phyloP scores from a whole-genome alignment of 1,140 invertebrate genomes.

The Drosophila nannoptera region DNA sequence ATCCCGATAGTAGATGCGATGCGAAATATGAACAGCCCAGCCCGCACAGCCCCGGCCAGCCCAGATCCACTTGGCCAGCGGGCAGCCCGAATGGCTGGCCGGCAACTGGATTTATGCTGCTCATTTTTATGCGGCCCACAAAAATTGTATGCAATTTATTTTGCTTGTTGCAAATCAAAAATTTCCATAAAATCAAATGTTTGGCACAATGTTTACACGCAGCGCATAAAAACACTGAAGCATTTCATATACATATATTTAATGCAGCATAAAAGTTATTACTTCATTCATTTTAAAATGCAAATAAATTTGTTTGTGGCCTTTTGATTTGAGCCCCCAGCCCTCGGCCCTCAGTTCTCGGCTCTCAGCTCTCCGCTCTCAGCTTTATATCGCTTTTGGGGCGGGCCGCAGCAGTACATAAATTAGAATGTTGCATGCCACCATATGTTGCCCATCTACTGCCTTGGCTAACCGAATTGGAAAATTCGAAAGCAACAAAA shows the following conservation, averaged over 20 bases:
- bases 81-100: too few species aligned
- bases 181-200: constrained; percentile 73
- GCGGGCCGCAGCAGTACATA: constrained; percentile 18
- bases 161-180: constrained; percentile 75
- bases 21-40: constrained; percentile 16
- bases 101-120: constrained; percentile 47
- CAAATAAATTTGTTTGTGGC: constrained; percentile 67
- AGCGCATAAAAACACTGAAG: constrained; percentile 20
- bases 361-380: too few species aligned
- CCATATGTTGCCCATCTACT: neutral
- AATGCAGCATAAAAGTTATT: constrained; percentile 75
- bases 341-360: too few species aligned
- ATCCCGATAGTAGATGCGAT: constrained; percentile 30
- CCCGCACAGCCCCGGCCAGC: neutral
- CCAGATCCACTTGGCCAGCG: constrained; percentile 15
- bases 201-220: constrained; percentile 42
- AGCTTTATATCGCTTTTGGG: constrained; percentile 5
- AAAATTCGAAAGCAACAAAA: too few species aligned
- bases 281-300: constrained; percentile 75
- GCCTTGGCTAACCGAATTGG: neutral
- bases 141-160: constrained; percentile 73
- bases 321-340: constrained; percentile 29
- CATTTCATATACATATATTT: constrained; percentile 37
- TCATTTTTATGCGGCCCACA: constrained; percentile 71
- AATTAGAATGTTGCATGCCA: constrained; percentile 24